Conservation (phyloP, 1,140 invertebrate genomes). For the Physella acuta region DNA sequence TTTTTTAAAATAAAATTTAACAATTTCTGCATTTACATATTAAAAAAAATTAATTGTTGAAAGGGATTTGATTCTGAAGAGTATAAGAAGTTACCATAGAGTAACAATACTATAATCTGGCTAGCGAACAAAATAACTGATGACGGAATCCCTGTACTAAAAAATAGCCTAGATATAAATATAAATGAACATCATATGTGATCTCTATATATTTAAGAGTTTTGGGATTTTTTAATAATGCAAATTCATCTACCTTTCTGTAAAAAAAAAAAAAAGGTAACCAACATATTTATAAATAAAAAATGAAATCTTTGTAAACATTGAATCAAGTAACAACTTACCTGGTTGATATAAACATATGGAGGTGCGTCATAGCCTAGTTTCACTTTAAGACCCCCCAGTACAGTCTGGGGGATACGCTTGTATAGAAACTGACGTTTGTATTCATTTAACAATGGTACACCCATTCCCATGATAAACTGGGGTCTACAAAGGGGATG, state of each 20-base stretch:
- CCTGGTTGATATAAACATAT: slow-evolving; percentile 57
- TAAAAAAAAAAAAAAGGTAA: too few relatives aligned
- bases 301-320: background rate
- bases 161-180: background rate
- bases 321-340: slow-evolving; percentile 22
- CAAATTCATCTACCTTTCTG: too few relatives aligned
- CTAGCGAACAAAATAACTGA: too few relatives aligned
- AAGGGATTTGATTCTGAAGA: background rate
- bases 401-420: slow-evolving; percentile 59
- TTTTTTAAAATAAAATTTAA: background rate
- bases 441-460: slow-evolving; percentile 62
- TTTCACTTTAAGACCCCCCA: slow-evolving; percentile 58
- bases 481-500: too few relatives aligned
- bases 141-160: background rate
- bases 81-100: background rate
- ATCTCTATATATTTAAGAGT: too few relatives aligned
- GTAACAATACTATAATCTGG: too few relatives aligned
- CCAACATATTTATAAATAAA: slow-evolving; percentile 7
- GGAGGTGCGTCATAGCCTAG: slow-evolving; percentile 50
- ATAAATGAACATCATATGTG: background rate
- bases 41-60: background rate
- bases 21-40: background rate
- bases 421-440: slow-evolving; percentile 60
- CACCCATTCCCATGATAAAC: slow-evolving; percentile 54
- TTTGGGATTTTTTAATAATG: too few relatives aligned